Evolutionary conservation across 1,140 invertebrate genomes (phyloP).

Genomic region (Vollenhovia emeryi): DNA sequence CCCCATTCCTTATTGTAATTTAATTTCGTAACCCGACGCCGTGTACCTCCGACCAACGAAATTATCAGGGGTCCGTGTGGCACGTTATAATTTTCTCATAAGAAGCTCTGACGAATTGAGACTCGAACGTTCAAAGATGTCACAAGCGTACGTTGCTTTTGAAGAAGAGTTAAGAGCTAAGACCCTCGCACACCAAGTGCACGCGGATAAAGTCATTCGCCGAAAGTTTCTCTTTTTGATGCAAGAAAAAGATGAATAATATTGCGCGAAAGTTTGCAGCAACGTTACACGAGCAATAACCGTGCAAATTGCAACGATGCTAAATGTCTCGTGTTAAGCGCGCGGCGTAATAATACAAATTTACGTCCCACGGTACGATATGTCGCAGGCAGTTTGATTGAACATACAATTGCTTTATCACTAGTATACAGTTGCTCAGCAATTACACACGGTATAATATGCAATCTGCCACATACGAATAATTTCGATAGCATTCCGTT

Average conservation of each 20-base stretch:
- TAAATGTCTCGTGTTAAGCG: neutral
- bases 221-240: neutral
- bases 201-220: neutral
- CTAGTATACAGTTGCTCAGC: neutral
- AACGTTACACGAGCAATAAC: neutral
- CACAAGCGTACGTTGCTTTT: neutral
- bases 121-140: neutral
- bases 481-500: constrained; percentile 5
- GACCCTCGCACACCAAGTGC: neutral
- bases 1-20: constrained; percentile 78
- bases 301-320: neutral
- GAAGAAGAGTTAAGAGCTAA: neutral
- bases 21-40: constrained; percentile 81
- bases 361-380: constrained; percentile 1
- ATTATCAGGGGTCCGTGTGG: constrained; percentile 61
- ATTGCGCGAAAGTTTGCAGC: constrained; percentile 7
- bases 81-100: constrained; percentile 63
- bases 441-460: neutral
- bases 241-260: neutral
- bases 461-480: neutral
- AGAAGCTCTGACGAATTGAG: constrained; percentile 21
- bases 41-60: constrained; percentile 61
- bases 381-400: neutral
- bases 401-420: constrained; percentile 22
- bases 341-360: constrained; percentile 24